These are phyloP conservation scores for Monopterus albus DNA, from an alignment of 2,113 vertebrate species.

Conservation along the genomic window DNA sequence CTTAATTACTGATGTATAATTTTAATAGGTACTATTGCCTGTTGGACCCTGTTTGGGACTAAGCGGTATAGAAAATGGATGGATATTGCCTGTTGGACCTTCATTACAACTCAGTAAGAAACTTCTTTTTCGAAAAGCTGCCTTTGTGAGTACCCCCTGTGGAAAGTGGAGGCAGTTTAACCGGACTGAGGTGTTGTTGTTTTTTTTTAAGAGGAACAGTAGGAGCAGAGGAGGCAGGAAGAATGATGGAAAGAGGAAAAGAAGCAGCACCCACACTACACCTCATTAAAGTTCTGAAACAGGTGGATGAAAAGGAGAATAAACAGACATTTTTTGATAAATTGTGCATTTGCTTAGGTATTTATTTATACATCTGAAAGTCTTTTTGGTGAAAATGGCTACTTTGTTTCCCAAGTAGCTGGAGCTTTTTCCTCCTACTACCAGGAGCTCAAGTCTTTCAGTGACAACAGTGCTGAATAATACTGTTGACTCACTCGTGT, in stretches of 20 bases:
- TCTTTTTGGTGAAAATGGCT: conserved; percentile 23
- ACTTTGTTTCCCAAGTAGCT: conserved; percentile 7
- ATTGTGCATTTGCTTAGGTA: conserved; percentile 13
- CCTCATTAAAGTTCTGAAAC: conserved; percentile 56
- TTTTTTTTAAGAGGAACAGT: too few relatives aligned
- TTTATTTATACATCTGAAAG: background rate
- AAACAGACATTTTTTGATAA: conserved; percentile 22
- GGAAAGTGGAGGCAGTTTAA: conserved; percentile 19
- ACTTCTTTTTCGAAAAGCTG: too few relatives aligned
- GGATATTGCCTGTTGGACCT: too few relatives aligned
- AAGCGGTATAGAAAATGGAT: too few relatives aligned
- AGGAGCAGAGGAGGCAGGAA: conserved; percentile 22
- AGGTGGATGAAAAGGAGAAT: conserved; percentile 16
- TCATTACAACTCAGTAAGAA: too few relatives aligned
- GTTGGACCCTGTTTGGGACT: too few relatives aligned
- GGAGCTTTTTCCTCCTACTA: background rate
- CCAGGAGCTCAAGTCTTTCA: conserved; percentile 12
- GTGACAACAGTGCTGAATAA: conserved; percentile 7
- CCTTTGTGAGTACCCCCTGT: background rate
- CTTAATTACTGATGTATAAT: too few relatives aligned
- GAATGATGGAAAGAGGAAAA: conserved; percentile 16
- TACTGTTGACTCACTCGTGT: conserved; percentile 18
- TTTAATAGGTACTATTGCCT: too few relatives aligned
- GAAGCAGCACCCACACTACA: conserved; percentile 48
- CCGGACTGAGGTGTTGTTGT: conserved; percentile 25